These are phyloP conservation scores for Scaptomyza cyrtandrae DNA, from an alignment of 2,888 invertebrate species.

Conservation along the genomic window DNA sequence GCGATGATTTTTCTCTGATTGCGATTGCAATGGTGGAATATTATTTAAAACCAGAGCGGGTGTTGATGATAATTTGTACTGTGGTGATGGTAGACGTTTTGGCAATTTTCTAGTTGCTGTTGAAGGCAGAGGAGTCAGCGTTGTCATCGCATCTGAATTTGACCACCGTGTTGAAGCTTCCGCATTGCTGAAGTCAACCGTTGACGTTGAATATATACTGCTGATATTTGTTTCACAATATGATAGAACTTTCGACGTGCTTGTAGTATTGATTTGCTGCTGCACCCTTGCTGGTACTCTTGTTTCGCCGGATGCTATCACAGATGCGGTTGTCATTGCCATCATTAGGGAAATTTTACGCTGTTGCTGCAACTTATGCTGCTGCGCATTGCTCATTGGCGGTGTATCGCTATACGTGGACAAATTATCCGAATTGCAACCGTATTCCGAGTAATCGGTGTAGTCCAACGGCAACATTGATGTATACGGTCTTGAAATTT, in stretches of 20 bases:
- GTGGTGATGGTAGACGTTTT: slow-evolving; percentile 74
- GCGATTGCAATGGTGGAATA: slow-evolving; percentile 11
- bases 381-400: slow-evolving; percentile 52
- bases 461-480: slow-evolving; percentile 84
- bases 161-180: slow-evolving; percentile 41
- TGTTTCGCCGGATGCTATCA: slow-evolving; percentile 82
- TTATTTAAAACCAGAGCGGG: slow-evolving; percentile 4
- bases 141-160: slow-evolving; percentile 20
- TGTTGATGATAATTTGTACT: slow-evolving; percentile 39
- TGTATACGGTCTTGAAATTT: slow-evolving; percentile 72
- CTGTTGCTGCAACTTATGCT: slow-evolving; percentile 64
- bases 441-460: slow-evolving; percentile 88
- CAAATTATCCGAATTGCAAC: slow-evolving; percentile 78
- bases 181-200: slow-evolving; percentile 28
- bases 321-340: slow-evolving; percentile 82
- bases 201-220: slow-evolving; percentile 4
- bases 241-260: not conserved
- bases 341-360: slow-evolving; percentile 75
- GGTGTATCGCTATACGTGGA: slow-evolving; percentile 77
- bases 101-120: slow-evolving; percentile 76
- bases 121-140: slow-evolving; percentile 19
- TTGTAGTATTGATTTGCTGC: slow-evolving; percentile 19
- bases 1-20: slow-evolving; percentile 39
- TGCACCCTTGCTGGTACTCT: slow-evolving; percentile 64
- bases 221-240: slow-evolving; percentile 11